Conservation (phyloP, 1,140 invertebrate species). For the Drosophila kepulauana region DNA sequence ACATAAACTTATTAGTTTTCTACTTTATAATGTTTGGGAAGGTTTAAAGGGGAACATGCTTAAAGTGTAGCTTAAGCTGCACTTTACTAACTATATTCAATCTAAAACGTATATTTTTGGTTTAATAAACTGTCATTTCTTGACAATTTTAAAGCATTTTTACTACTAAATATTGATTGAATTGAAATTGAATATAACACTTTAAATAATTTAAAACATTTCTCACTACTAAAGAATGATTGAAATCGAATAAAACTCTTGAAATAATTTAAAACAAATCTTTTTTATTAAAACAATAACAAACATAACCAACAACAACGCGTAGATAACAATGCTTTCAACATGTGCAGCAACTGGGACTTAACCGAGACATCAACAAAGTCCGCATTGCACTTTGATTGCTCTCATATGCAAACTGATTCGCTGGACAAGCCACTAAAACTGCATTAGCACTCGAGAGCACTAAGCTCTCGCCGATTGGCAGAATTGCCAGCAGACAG, state of each 20-base stretch:
- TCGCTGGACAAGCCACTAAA: background rate
- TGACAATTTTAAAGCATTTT: too few species aligned
- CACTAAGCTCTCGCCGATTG: background rate
- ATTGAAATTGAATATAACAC: background rate
- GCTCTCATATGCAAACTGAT: background rate
- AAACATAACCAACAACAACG: conserved; percentile 60
- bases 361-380: background rate
- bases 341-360: background rate
- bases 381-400: background rate
- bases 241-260: too few species aligned
- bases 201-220: background rate
- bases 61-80: too few species aligned
- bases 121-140: too few species aligned
- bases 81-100: too few species aligned
- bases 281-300: conserved; percentile 56
- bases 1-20: background rate
- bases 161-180: too few species aligned
- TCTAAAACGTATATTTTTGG: too few species aligned
- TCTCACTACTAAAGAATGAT: background rate
- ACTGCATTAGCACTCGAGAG: background rate
- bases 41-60: too few species aligned
- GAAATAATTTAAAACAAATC: conserved; percentile 40
- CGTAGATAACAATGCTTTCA: conserved; percentile 24
- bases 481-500: conserved; percentile 32
- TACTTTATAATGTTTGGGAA: background rate